Evolutionary conservation across 2,888 invertebrate genomes (phyloP).

Genomic region (Teinopalpus imperialis): DNA sequence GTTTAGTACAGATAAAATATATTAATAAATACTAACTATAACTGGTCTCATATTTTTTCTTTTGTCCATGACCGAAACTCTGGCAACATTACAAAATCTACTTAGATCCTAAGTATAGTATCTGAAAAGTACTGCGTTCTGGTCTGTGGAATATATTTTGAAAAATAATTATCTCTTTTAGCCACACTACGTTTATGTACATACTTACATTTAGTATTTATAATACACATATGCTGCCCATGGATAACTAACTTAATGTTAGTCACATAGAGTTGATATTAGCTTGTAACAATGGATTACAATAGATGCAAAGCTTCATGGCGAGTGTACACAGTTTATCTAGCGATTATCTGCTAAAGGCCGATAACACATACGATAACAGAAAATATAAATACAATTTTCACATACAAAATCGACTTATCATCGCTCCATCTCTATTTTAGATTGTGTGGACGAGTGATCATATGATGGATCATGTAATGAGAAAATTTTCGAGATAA

Average conservation of each 20-base stretch:
- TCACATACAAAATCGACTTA: slow-evolving; percentile 37
- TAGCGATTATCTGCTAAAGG: slow-evolving; percentile 32
- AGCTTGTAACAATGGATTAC: slow-evolving; percentile 9
- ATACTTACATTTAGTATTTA: slow-evolving; percentile 20
- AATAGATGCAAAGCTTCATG: slow-evolving; percentile 12
- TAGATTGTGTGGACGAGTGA: slow-evolving; percentile 21
- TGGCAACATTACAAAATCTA: slow-evolving; percentile 48
- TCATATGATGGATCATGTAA: slow-evolving; percentile 20
- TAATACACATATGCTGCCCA: slow-evolving; percentile 25
- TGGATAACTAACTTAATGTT: slow-evolving; percentile 11
- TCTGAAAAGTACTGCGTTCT: slow-evolving; percentile 43
- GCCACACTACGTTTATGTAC: slow-evolving; percentile 20
- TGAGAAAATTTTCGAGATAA: slow-evolving; percentile 16
- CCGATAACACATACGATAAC: slow-evolving; percentile 33
- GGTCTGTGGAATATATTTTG: slow-evolving; percentile 32
- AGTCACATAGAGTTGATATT: slow-evolving; percentile 1
- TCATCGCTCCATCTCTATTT: slow-evolving; percentile 22
- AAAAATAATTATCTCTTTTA: slow-evolving; percentile 34
- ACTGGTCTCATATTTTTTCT: too few relatives aligned
- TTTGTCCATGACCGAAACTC: too few relatives aligned
- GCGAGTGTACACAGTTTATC: slow-evolving; percentile 29
- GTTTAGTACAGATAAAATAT: too few relatives aligned
- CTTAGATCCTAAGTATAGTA: slow-evolving; percentile 35
- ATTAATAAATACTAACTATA: too few relatives aligned
- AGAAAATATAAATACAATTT: slow-evolving; percentile 27